These are phyloP conservation scores for Dasysyrphus tricinctus DNA, from an alignment of 2,888 invertebrate genomes.

Conservation along the genomic window DNA sequence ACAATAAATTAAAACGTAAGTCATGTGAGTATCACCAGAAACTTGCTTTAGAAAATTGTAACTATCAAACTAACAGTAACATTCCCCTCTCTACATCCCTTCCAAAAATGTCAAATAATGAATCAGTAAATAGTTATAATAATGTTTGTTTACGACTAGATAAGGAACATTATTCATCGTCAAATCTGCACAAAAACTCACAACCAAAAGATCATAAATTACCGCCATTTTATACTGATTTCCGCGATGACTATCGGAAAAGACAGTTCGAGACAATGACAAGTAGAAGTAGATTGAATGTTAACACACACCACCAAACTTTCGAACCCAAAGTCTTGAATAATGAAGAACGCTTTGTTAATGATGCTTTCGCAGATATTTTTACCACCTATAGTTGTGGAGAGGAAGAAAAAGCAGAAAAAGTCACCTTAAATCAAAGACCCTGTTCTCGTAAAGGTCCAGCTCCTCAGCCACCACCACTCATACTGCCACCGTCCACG, in stretches of 20 bases:
- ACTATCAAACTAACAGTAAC: conserved; percentile 71
- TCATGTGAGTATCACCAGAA: conserved; percentile 81
- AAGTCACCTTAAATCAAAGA: conserved; percentile 54
- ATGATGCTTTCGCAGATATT: conserved; percentile 82
- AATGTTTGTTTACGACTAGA: conserved; percentile 38
- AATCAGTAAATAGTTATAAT: conserved; percentile 64
- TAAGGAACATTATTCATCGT: conserved; percentile 31
- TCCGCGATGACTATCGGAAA: conserved; percentile 81
- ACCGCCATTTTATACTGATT: conserved; percentile 43
- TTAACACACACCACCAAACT: conserved; percentile 42
- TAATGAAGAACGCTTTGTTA: conserved; percentile 80
- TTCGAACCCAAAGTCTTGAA: conserved; percentile 76
- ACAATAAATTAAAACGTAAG: conserved; percentile 82
- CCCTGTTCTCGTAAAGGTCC: conserved; percentile 77
- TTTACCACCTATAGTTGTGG: conserved; percentile 80
- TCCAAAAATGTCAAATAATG: conserved; percentile 61
- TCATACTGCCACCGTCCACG: conserved; percentile 62
- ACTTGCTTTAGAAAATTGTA: conserved; percentile 79
- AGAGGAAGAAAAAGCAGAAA: conserved; percentile 78
- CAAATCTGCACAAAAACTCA: conserved; percentile 37
- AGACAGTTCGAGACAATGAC: conserved; percentile 80
- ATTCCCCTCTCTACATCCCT: conserved; percentile 66
- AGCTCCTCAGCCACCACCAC: conserved; percentile 76
- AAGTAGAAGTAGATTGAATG: conserved; percentile 49
- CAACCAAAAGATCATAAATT: conserved; percentile 17